Percentiles rank a stretch among this genome's conserved stretches.
phyloP scores from a whole-genome alignment of 2,888 invertebrate genomes.

The Pemphredon lugubris region DNA sequence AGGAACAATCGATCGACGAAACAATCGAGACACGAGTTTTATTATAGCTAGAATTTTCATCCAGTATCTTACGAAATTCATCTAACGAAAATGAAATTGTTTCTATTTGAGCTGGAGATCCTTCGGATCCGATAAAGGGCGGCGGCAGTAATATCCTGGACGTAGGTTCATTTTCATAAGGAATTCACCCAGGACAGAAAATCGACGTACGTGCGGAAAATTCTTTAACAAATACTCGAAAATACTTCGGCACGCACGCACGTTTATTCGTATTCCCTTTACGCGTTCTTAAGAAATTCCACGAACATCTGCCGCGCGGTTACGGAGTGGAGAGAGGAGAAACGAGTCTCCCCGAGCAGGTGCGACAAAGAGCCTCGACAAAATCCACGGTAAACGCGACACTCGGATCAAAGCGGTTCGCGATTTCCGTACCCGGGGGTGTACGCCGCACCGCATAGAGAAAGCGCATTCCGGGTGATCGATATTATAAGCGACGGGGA shows the following conservation, averaged over 20 bases:
- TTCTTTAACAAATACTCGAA: slow-evolving; percentile 26
- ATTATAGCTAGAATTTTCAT: no score
- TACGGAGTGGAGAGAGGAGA: slow-evolving; percentile 7
- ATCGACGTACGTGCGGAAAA: slow-evolving; percentile 42
- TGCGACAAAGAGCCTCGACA: slow-evolving; percentile 37
- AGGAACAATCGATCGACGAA: no score
- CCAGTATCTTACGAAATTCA: no score
- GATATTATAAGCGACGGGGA: slow-evolving; percentile 9
- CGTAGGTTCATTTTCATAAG: slow-evolving; percentile 8
- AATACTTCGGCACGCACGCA: slow-evolving; percentile 18
- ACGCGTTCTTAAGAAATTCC: slow-evolving; percentile 50
- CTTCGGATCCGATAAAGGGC: no score
- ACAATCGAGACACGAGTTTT: no score
- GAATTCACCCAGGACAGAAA: slow-evolving; percentile 16
- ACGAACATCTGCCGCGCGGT: slow-evolving; percentile 39
- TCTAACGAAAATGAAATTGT: no score
- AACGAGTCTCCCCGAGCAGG: slow-evolving; percentile 29
- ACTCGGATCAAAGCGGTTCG: slow-evolving; percentile 37
- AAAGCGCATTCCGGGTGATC: slow-evolving; percentile 4
- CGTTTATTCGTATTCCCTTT: slow-evolving; percentile 43
- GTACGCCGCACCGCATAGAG: slow-evolving; percentile 7
- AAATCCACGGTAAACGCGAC: slow-evolving; percentile 42
- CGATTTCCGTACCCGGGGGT: slow-evolving; percentile 30
- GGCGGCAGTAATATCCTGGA: neutral
- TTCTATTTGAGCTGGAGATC: no score